Conservation (phyloP, 2,797 vertebrate species). For the Helostoma temminkii region DNA sequence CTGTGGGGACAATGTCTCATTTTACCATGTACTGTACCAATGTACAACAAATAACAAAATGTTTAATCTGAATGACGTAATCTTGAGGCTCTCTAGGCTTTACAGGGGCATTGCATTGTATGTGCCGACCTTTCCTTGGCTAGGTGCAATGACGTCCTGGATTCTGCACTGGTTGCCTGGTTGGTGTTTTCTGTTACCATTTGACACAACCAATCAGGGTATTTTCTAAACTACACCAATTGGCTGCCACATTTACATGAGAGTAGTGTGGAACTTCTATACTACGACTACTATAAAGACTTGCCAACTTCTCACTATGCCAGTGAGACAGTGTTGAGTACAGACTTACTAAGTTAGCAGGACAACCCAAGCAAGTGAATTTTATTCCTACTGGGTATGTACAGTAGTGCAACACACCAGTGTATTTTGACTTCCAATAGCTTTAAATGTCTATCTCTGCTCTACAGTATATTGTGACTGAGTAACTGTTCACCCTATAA, state of each 20-base stretch:
- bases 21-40: too few relatives aligned
- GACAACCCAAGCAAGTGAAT: not conserved
- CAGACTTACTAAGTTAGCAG: not conserved
- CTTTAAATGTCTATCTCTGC: constrained; percentile 24
- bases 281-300: too few relatives aligned
- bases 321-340: not conserved
- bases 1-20: too few relatives aligned
- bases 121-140: not conserved
- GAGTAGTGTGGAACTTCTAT: not conserved
- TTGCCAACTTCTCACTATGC: not conserved
- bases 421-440: constrained; percentile 35
- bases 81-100: too few relatives aligned
- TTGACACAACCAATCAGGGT: too few relatives aligned
- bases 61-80: too few relatives aligned
- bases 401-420: not conserved
- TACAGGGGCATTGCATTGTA: too few relatives aligned
- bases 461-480: constrained; percentile 36
- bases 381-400: not conserved
- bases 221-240: not conserved
- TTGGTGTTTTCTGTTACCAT: not conserved
- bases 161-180: not conserved
- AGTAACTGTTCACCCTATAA: constrained; percentile 44
- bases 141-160: not conserved
- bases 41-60: too few relatives aligned
- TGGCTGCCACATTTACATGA: not conserved